phyloP scores from a whole-genome alignment of 2,113 vertebrate species.

The Nanorana parkeri region DNA sequence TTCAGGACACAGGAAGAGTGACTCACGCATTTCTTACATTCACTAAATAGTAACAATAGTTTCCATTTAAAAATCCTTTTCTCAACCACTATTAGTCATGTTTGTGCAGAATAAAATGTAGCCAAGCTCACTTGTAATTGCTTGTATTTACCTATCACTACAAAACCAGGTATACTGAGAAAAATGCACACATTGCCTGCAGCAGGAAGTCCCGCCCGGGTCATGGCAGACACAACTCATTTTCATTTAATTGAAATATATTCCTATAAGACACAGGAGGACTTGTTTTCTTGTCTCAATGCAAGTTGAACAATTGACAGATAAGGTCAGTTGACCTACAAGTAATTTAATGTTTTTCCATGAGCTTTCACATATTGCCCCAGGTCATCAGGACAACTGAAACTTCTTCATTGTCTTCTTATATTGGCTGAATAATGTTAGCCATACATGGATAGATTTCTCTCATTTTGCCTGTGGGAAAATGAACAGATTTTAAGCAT shows the following conservation, averaged over 20 bases:
- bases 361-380: slow-evolving; percentile 43
- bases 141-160: background rate
- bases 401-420: slow-evolving; percentile 22
- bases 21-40: slow-evolving; percentile 20
- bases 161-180: background rate
- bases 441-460: too few relatives aligned
- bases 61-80: background rate
- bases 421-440: slow-evolving; percentile 1
- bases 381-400: slow-evolving; percentile 20
- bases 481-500: too few relatives aligned
- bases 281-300: slow-evolving; percentile 6
- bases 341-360: slow-evolving; percentile 46
- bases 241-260: slow-evolving; percentile 35
- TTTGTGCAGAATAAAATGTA: background rate
- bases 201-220: background rate
- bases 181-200: slow-evolving; percentile 16
- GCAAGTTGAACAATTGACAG: slow-evolving; percentile 38
- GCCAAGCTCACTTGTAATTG: background rate
- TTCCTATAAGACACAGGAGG: slow-evolving; percentile 25
- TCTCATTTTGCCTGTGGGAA: too few relatives aligned
- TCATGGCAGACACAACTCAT: slow-evolving; percentile 23
- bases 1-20: background rate
- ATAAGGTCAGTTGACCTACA: slow-evolving; percentile 58
- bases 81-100: background rate
- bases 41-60: background rate